Percentiles rank a stretch among this genome's conserved stretches.
Conservation (phyloP, 2,797 vertebrate genomes). For the Arctocebus calabarensis region DNA sequence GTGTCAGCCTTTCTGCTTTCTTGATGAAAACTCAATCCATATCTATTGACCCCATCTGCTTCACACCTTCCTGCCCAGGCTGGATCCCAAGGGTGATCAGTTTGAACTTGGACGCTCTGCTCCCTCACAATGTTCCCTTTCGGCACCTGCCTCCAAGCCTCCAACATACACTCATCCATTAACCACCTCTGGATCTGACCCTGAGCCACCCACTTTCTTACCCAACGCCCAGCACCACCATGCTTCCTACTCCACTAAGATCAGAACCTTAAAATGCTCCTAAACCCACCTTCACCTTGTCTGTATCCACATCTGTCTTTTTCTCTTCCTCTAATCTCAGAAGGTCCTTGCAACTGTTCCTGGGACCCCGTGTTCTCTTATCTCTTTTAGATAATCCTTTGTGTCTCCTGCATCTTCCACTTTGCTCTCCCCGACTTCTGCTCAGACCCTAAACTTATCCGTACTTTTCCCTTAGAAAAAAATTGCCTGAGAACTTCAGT, state of each 20-base stretch:
- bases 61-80: not conserved
- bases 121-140: not conserved
- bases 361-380: not conserved
- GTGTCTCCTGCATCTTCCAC: not conserved
- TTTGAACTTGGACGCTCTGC: not conserved
- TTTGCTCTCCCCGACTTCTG: not conserved
- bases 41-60: not conserved
- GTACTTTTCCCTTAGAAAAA: slow-evolving; percentile 48
- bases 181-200: not conserved
- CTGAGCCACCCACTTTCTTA: not conserved
- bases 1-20: not conserved
- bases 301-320: not conserved
- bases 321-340: not conserved
- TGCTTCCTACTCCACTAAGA: not conserved
- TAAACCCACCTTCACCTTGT: not conserved
- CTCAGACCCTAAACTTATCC: not conserved
- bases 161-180: not conserved
- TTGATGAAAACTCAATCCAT: not conserved
- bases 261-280: not conserved
- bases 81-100: not conserved
- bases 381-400: not conserved
- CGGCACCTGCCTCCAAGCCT: not conserved
- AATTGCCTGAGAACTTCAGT: slow-evolving; percentile 32
- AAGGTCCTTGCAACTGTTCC: not conserved
- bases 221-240: rapidly evolving